Conservation (phyloP, 2,797 vertebrate species). For the Epinephelus malabaricus region DNA sequence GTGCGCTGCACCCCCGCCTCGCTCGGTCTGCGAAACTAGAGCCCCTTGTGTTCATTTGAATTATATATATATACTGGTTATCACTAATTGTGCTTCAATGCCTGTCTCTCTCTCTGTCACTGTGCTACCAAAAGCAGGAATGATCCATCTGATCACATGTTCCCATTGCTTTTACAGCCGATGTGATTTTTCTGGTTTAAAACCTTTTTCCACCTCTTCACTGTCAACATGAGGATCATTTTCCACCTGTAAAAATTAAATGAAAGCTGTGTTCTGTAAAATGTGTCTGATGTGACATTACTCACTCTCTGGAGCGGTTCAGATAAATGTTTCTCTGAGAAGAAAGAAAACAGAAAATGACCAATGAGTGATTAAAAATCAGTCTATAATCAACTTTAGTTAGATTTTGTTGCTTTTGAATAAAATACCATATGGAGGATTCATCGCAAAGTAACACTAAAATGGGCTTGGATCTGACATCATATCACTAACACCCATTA, state of each 20-base stretch:
- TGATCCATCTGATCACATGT: neutral
- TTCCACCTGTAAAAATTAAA: neutral
- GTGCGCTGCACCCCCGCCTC: too few species aligned
- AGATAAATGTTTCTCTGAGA: neutral
- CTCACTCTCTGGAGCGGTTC: slow-evolving; percentile 5
- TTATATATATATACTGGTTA: too few species aligned
- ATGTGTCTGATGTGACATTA: neutral
- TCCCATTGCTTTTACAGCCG: neutral
- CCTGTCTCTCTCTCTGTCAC: too few species aligned
- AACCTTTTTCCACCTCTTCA: neutral
- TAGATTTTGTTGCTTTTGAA: neutral
- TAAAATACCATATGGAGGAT: too few species aligned
- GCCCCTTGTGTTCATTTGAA: too few species aligned
- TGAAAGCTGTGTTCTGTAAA: neutral
- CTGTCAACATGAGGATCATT: neutral
- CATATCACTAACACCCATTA: too few species aligned
- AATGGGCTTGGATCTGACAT: neutral
- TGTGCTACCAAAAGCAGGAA: too few species aligned
- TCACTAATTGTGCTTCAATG: too few species aligned
- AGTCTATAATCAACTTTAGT: too few species aligned
- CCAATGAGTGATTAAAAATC: too few species aligned
- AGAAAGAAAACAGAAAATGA: neutral
- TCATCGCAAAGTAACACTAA: too few species aligned
- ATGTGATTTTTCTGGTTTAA: neutral
- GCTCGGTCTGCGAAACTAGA: too few species aligned